These are phyloP conservation scores for Xestobium rufovillosum DNA, from an alignment of 2,888 invertebrate species.

Conservation along the genomic window DNA sequence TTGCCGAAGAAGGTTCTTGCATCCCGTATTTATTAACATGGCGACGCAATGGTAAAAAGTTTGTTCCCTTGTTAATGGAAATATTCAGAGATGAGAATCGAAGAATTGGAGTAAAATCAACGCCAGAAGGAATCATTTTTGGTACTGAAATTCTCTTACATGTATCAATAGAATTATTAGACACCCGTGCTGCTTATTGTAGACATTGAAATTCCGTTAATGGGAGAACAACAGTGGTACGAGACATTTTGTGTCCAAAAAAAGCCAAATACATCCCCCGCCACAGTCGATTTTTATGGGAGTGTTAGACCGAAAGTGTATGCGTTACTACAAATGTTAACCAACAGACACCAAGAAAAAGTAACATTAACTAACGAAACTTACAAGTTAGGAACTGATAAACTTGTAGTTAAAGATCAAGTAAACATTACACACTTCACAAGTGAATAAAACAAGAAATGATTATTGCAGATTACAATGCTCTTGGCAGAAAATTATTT, in stretches of 20 bases:
- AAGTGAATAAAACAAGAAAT: slow-evolving; percentile 4
- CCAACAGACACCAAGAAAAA: slow-evolving; percentile 31
- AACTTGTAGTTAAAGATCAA: slow-evolving; percentile 35
- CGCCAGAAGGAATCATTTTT: not conserved
- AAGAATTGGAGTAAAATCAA: slow-evolving; percentile 25
- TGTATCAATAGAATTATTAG: too few relatives aligned
- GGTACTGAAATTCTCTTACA: slow-evolving; percentile 1
- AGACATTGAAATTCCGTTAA: slow-evolving; percentile 40
- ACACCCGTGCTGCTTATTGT: too few relatives aligned
- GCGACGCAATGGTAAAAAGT: slow-evolving; percentile 35
- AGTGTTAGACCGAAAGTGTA: slow-evolving; percentile 45
- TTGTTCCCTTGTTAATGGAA: slow-evolving; percentile 38
- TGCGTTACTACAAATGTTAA: slow-evolving; percentile 39
- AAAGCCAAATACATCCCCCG: slow-evolving; percentile 33
- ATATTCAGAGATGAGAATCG: slow-evolving; percentile 43
- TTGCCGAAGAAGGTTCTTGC: slow-evolving; percentile 36
- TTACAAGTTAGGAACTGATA: slow-evolving; percentile 37
- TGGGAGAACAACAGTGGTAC: slow-evolving; percentile 40
- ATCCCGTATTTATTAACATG: slow-evolving; percentile 44
- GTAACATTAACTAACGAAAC: slow-evolving; percentile 36
- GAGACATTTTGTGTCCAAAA: slow-evolving; percentile 31
- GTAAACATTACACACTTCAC: slow-evolving; percentile 25
- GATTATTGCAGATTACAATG: slow-evolving; percentile 38
- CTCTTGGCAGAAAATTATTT: slow-evolving; percentile 42
- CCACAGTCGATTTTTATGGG: slow-evolving; percentile 39